Conservation (phyloP, 2,888 invertebrate genomes). For the Cataglyphis altisquamis region DNA sequence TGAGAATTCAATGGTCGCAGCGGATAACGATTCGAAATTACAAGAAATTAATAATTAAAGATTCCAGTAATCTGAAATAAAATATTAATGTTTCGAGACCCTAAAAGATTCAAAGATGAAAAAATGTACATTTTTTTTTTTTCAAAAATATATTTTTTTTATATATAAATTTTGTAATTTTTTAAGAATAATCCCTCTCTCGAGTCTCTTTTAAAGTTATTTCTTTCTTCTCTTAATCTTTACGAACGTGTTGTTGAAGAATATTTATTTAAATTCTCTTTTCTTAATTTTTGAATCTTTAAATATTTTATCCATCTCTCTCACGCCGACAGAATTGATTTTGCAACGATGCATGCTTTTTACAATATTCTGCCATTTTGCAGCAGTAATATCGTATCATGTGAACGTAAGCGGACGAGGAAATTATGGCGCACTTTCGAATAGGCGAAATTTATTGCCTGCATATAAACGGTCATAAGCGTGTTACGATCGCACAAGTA, state of each 20-base stretch:
- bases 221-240: not conserved
- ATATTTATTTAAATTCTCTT: conserved; percentile 1
- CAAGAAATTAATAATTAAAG: not conserved
- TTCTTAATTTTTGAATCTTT: not conserved
- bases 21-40: not conserved
- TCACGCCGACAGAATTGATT: conserved; percentile 17
- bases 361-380: not conserved
- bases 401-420: conserved; percentile 20
- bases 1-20: not conserved
- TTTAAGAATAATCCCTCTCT: not conserved
- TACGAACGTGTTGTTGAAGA: not conserved
- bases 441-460: conserved; percentile 37
- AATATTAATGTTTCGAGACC: no score
- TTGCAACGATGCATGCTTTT: not conserved
- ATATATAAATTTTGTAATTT: not conserved
- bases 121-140: not conserved
- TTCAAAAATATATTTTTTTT: not conserved
- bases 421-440: conserved; percentile 36
- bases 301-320: not conserved
- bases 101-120: not conserved
- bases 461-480: conserved; percentile 44
- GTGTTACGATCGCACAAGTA: conserved; percentile 45
- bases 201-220: not conserved
- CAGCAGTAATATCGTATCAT: conserved; percentile 20
- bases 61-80: not conserved